Evolutionary conservation across 2,888 invertebrate species (phyloP), one percentile per base, ranked within the genome.

Genomic region (Lasioglossum oenotherae): DNA sequence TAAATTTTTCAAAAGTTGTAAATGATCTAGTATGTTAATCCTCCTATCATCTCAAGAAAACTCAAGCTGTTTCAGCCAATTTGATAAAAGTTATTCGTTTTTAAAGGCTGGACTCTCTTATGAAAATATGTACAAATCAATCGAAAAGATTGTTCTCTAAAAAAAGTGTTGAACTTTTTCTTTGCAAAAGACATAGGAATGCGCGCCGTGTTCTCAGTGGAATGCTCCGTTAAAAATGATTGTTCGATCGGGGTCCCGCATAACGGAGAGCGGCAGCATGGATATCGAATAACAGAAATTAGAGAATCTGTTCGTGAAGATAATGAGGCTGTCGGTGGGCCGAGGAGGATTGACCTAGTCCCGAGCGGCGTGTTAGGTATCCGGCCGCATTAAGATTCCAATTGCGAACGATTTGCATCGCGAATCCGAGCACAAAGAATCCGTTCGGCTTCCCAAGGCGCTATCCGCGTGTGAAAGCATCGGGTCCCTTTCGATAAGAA

Each of bases 401-500:
- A 69, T 73, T 38, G 71, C 81, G 14, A 16, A 4, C 23, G 72
- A 81, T 76, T 83, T 73, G 77, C 69, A 78, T 41, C 67, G 35
- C 27, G 27, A 27, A 57, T 57, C 27, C 44, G 60, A 27, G 38
- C 60, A 46, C 57, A 44, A 81, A 76, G 71, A 41, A 76, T 71
- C 71, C 76, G 76, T 81, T 72, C 71, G 31, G 16, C 41, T 38
- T 64, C 60, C 38, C 60, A 27, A 27, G 19, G 49, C 4, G 19
- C 57, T 81, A 64, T 38, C 44, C 74, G 71, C 23, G 76, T 46
- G n/a, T 14, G 35, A 31, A 46, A 35, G 14, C 41, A 38, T 73
- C 73, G 73, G 27, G 69, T 53, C 44, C 60, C 67, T 78, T 41
- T 53, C 67, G 85, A 81, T 82, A 81, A 77, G 84, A 81, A 82